A percentile compares a stretch with the other conserved stretches of the same genome.
Evolutionary conservation across 2,113 vertebrate genomes (phyloP).

Genomic region (Pica pica): DNA sequence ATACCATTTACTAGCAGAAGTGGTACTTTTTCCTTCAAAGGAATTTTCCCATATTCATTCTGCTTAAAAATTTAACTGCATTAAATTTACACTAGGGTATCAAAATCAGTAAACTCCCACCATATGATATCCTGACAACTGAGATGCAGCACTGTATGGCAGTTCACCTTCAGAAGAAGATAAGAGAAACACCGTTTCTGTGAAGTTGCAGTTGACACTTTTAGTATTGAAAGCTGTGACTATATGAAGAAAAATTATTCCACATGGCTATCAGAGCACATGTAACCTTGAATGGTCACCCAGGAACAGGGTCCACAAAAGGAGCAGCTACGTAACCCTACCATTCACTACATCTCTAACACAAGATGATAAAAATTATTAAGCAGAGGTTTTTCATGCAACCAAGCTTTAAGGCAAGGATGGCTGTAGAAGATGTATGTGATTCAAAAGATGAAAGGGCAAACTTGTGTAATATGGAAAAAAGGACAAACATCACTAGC

Average conservation of each 20-base stretch:
- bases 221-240: neutral
- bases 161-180: neutral
- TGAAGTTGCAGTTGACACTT: neutral
- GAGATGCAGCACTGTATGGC: neutral
- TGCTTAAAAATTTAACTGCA: neutral
- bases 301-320: neutral
- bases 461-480: neutral
- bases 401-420: neutral
- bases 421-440: neutral
- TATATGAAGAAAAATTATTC: neutral
- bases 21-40: neutral
- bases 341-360: neutral
- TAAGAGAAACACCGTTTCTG: neutral
- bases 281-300: neutral
- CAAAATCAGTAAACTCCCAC: neutral
- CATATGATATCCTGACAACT: neutral
- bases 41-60: neutral
- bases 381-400: neutral
- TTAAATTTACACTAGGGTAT: neutral
- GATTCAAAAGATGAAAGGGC: neutral
- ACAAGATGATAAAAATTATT: neutral
- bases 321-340: neutral
- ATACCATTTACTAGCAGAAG: neutral
- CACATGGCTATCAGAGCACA: accelerated
- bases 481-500: neutral